Percentiles rank a stretch among this genome's conserved stretches.
phyloP scores from a whole-genome alignment of 2,797 vertebrate genomes.

The Pangasius mekongensis region DNA sequence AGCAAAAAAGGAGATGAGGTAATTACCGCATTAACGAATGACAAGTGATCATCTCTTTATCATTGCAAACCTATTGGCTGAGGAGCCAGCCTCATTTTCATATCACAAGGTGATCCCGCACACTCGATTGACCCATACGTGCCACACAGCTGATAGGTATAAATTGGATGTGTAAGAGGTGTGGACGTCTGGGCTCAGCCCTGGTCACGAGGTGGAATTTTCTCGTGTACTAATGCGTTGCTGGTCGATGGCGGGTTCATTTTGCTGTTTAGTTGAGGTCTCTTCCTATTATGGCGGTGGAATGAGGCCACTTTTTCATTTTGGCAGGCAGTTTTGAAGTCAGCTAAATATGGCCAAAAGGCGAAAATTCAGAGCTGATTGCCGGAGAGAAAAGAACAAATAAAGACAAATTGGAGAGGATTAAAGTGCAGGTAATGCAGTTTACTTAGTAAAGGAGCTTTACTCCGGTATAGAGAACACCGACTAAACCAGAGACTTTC shows the following conservation, averaged over 20 bases:
- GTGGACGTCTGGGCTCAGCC: conserved; percentile 73
- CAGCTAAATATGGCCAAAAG: conserved; percentile 62
- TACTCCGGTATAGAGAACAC: background rate
- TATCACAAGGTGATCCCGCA: conserved; percentile 74
- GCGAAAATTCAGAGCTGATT: conserved; percentile 63
- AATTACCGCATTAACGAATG: conserved; percentile 23
- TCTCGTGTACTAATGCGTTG: conserved; percentile 57
- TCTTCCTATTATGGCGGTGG: conserved; percentile 67
- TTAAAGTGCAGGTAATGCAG: conserved; percentile 26
- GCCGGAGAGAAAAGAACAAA: conserved; percentile 58
- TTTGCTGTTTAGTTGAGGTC: conserved; percentile 69
- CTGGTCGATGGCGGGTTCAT: conserved; percentile 68
- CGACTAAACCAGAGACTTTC: background rate
- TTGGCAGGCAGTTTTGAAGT: conserved; percentile 65
- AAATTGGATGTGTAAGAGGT: conserved; percentile 73
- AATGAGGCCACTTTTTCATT: conserved; percentile 66
- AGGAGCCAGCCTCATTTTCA: conserved; percentile 67
- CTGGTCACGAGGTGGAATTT: conserved; percentile 64
- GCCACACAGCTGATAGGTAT: conserved; percentile 67
- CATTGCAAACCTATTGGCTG: conserved; percentile 37
- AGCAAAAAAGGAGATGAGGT: background rate
- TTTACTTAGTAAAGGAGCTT: conserved; percentile 17
- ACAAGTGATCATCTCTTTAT: conserved; percentile 63
- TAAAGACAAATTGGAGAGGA: conserved; percentile 56
- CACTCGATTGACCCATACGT: conserved; percentile 62